Base-by-base conservation (phyloP, 2,888 invertebrate species). In the Rhingia rostrata region DNA sequence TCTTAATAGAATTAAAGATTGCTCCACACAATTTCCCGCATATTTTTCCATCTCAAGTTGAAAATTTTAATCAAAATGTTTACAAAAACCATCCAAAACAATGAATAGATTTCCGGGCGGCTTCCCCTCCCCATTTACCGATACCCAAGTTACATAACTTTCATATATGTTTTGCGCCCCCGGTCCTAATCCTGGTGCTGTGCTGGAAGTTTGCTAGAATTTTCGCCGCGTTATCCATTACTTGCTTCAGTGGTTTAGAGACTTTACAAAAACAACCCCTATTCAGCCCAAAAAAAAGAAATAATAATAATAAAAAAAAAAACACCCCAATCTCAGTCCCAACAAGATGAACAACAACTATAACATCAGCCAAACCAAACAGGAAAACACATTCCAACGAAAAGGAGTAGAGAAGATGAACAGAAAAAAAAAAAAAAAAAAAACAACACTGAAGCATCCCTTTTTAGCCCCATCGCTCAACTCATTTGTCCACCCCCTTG, bases 191-290 rank as follows among this genome's bases (percentile, higher is more conserved):
- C 14, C 45, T 63, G 53, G 73, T 60, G 64, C 60, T 70, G 22
- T 22, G 22, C 22, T 54, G 74, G 64, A 37, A 53, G 70, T 64
- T 75, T 84, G 70, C 84, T 80, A 45, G 84, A 75, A 75, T 74
- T 75, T 84, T 84, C 84, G 74, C 80, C 56, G 80, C 61, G 70
- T 70, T 84, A 84, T 84, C 80, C 84, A 84, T 84, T 84, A 84
- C 80, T 84, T 84, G 70, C 74, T 74, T 84, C 84, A 66, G 80
- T 84, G 80, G 84, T 49, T 84, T 75, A 70, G 74, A 70, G 80
- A 84, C 61, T 74, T 80, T 72, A 70, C 80, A 80, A 74, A 84
- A 75, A 47, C 82, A 66, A 67, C 82, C 72, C 64, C 41, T 53
- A 49, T n/a, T 33, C 49, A 54, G 39, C 35, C 70, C 37, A 74